These are phyloP conservation scores for Nezara viridula DNA, from an alignment of 2,888 invertebrate genomes.

Conservation along the genomic window DNA sequence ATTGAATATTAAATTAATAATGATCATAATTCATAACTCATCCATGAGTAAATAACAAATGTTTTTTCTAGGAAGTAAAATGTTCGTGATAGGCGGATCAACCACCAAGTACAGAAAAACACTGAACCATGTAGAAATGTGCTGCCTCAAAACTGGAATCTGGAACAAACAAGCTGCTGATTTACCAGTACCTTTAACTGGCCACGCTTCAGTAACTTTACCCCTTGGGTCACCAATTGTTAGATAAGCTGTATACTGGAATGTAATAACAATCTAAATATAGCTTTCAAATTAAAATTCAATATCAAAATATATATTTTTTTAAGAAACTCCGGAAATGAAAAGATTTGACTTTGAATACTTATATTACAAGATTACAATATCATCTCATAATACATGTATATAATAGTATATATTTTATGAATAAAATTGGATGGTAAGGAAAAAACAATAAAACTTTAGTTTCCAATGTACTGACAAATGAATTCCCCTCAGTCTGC, in stretches of 20 bases:
- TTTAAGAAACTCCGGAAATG: background rate
- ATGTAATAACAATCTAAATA: background rate
- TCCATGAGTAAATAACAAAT: background rate
- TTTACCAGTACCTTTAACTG: conserved; percentile 60
- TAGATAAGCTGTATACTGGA: conserved; percentile 20
- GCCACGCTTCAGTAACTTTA: conserved; percentile 59
- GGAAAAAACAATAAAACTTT: too few relatives aligned
- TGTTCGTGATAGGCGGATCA: conserved; percentile 62
- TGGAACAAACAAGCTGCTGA: conserved; percentile 60
- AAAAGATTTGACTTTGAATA: background rate
- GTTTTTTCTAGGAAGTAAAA: conserved; percentile 58
- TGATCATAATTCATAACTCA: background rate
- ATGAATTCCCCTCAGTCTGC: too few relatives aligned
- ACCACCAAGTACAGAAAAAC: conserved; percentile 61
- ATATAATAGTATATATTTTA: too few relatives aligned
- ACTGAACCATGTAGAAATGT: conserved; percentile 60
- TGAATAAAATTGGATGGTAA: too few relatives aligned
- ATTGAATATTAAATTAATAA: too few relatives aligned
- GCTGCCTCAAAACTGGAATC: conserved; percentile 60
- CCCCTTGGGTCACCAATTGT: conserved; percentile 38
- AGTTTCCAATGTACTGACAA: too few relatives aligned
- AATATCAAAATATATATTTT: background rate
- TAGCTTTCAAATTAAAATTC: background rate
- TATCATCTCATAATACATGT: too few relatives aligned
- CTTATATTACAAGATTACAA: background rate